Conservation (phyloP, 1,140 invertebrate species). For the Drosophila micromelanica region DNA sequence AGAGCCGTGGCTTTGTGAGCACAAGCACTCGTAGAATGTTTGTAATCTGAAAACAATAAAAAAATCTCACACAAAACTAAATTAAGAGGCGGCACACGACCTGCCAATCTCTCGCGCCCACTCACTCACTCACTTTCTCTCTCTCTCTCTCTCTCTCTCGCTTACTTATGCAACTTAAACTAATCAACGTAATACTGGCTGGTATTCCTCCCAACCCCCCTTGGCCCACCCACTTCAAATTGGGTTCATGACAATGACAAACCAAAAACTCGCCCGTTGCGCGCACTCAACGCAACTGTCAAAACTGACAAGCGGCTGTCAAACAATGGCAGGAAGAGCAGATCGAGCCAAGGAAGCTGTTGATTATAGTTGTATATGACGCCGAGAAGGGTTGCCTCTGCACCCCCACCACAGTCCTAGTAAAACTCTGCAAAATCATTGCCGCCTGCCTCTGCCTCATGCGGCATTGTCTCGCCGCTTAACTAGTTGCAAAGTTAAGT, state of each 20-base stretch:
- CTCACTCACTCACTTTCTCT: conserved; percentile 14
- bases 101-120: conserved; percentile 70
- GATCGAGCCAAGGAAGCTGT: conserved; percentile 57
- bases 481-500: conserved; percentile 82
- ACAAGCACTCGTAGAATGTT: conserved; percentile 41
- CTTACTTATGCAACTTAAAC: conserved; percentile 73
- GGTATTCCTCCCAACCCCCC: conserved; percentile 24
- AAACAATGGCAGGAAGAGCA: conserved; percentile 68
- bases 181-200: conserved; percentile 73
- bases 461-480: conserved; percentile 67
- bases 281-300: conserved; percentile 72
- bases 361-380: conserved; percentile 51
- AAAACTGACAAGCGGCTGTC: conserved; percentile 77
- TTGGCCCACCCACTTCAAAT: conserved; percentile 6
- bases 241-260: conserved; percentile 61
- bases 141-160: not conserved
- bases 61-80: conserved; percentile 72
- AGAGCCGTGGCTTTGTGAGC: conserved; percentile 5
- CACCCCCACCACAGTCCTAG: not conserved
- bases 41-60: conserved; percentile 68
- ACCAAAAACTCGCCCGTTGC: conserved; percentile 62
- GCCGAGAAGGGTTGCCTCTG: conserved; percentile 59
- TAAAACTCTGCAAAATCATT: conserved; percentile 53
- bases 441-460: conserved; percentile 15
- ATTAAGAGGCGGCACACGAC: conserved; percentile 81